These are phyloP conservation scores for Chitala chitala DNA, from an alignment of 2,113 vertebrate genomes.

Conservation along the genomic window DNA sequence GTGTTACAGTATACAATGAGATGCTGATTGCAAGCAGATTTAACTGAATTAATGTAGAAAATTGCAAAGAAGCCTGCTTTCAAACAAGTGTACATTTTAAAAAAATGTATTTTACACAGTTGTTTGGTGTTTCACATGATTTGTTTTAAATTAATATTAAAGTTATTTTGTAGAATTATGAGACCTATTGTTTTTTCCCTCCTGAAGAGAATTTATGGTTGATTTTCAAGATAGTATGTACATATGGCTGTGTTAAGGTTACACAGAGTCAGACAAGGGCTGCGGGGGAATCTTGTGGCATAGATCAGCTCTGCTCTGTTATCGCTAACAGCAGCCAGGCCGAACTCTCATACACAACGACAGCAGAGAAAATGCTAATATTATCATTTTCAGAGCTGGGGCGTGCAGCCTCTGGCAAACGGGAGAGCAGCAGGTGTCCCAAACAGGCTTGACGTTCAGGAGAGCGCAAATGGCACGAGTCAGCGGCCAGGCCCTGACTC, in stretches of 20 bases:
- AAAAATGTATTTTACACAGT: too few relatives aligned
- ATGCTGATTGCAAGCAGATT: too few relatives aligned
- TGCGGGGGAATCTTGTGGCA: background rate
- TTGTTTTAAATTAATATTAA: background rate
- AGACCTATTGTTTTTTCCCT: background rate
- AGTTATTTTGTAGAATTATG: background rate
- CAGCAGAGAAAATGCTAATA: constrained; percentile 10
- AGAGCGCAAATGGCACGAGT: constrained; percentile 12
- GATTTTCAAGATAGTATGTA: background rate
- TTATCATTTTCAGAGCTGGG: background rate
- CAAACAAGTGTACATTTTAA: too few relatives aligned
- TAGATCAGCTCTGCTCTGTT: too few relatives aligned
- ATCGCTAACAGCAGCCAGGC: background rate
- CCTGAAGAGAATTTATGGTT: background rate
- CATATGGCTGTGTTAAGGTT: background rate
- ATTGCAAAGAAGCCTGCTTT: too few relatives aligned
- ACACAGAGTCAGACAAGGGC: background rate
- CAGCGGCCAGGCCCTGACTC: background rate
- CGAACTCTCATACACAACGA: background rate
- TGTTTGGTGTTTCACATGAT: too few relatives aligned
- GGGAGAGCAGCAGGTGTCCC: constrained; percentile 14
- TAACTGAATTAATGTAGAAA: too few relatives aligned
- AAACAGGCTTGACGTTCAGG: background rate
- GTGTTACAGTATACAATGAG: too few relatives aligned
- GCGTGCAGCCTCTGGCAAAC: background rate